Evolutionary conservation across 2,888 invertebrate genomes (phyloP), one percentile per base, ranked within the genome.

Genomic region (Yponomeuta sedellus): DNA sequence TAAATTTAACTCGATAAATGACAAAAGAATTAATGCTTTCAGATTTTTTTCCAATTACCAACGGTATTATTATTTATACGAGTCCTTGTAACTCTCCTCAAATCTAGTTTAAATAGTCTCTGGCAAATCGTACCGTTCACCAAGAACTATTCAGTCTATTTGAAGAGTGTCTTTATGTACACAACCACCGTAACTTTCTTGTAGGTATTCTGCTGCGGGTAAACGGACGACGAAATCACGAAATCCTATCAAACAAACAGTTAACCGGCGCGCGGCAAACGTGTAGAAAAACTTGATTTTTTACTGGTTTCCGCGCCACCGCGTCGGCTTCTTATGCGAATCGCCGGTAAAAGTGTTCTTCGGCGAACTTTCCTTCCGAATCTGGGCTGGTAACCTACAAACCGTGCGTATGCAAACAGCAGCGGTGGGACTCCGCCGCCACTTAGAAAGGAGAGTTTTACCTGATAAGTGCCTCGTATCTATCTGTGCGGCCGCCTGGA

Each of bases 401-500:
- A 58, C 20, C 20, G 59, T 22, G 12, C 22, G 22, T 52, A 52
- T 52, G 44, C 44, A 52, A 52, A 52, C 44, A 52, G 44, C 44
- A 52, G 44, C 12, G 44, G 16, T 12, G 44, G 44, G 12, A 16
- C 16, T 6, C 44, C 12, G 16, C 44, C 12, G 16, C 16, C 16
- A 5, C 16, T 12, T 16, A 52, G 44, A 52, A 16, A 52, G 44
- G 12, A 16, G 44, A 52, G 44, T 16, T 12, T 58, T 64, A 89
- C 90, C 90, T 90, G 90, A 83, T 85, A 90, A 80, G 74, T 86
- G 85, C 74, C 86, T 84, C 71, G 89, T 86, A 83, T 88, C 88
- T 67, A 80, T 70, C 75, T 86, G 85, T 66, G 87, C 88, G 71
- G 84, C 82, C 68, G 79, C 83, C 69, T 80, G 78, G 56, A 77